These are phyloP conservation scores for Microcaecilia unicolor DNA, from an alignment of 2,797 vertebrate genomes.

Conservation along the genomic window DNA sequence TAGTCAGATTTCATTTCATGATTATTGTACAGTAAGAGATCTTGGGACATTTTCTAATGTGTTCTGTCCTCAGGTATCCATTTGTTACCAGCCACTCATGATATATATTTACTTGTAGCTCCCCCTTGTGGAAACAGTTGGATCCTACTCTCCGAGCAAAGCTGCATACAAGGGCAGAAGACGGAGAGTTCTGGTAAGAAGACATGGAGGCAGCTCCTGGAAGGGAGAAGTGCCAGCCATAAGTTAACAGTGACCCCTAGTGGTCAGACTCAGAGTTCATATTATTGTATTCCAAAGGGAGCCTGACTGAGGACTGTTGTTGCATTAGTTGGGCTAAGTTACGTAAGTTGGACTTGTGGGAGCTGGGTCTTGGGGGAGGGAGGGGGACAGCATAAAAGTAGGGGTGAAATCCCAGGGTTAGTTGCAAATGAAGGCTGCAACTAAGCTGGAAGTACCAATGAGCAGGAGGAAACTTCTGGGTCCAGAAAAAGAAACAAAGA, in stretches of 20 bases:
- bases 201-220: accelerated
- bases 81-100: not conserved
- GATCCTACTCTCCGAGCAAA: slow-evolving; percentile 7
- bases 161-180: slow-evolving; percentile 25
- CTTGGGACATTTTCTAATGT: too few species aligned
- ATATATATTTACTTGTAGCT: slow-evolving; percentile 13
- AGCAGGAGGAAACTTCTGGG: not conserved
- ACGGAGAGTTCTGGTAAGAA: slow-evolving; percentile 46
- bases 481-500: not conserved
- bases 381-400: not conserved
- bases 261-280: not conserved
- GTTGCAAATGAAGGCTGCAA: accelerated
- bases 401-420: accelerated
- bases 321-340: too few species aligned
- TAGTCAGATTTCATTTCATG: too few species aligned
- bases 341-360: too few species aligned
- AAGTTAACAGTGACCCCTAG: too few species aligned
- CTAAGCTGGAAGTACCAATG: not conserved
- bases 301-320: too few species aligned
- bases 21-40: too few species aligned
- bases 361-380: too few species aligned
- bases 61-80: not conserved
- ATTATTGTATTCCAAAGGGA: too few species aligned
- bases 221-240: too few species aligned
- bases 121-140: slow-evolving; percentile 22